Conservation (phyloP, 2,113 vertebrate genomes). For the Carassius auratus region DNA sequence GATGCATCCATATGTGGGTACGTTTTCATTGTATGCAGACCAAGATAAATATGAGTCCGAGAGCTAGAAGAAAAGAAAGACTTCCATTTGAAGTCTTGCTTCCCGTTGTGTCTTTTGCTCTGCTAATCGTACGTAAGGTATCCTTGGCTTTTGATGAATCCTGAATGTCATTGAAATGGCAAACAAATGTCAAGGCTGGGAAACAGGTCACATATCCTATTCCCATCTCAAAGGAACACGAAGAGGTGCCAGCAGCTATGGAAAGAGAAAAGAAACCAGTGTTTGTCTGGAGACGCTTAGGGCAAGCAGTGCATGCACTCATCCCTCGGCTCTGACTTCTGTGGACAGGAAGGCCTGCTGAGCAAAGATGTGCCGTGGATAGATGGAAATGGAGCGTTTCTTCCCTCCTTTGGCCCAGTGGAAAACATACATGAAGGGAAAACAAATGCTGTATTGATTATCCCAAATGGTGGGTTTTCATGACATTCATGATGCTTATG, state of each 20-base stretch:
- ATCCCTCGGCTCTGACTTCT: constrained; percentile 20
- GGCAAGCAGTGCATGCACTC: constrained; percentile 8
- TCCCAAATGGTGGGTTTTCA: not conserved
- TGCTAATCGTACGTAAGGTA: constrained; percentile 31
- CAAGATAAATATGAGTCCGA: constrained; percentile 1
- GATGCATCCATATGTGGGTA: constrained; percentile 39
- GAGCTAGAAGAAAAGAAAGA: constrained; percentile 25
- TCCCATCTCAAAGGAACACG: constrained; percentile 40
- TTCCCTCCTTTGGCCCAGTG: constrained; percentile 35
- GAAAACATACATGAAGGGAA: constrained; percentile 28
- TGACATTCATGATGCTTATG: not conserved
- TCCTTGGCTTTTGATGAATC: constrained; percentile 46
- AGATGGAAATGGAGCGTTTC: constrained; percentile 50
- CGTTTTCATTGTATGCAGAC: constrained; percentile 25
- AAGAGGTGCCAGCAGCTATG: constrained; percentile 39
- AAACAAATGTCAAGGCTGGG: constrained; percentile 47
- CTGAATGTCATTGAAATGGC: constrained; percentile 41
- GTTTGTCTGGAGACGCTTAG: constrained; percentile 41
- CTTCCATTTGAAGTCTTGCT: constrained; percentile 40
- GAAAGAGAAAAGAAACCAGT: constrained; percentile 39
- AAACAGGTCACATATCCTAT: constrained; percentile 53
- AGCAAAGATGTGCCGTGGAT: constrained; percentile 26
- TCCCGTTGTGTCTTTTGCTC: constrained; percentile 24
- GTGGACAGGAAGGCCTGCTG: constrained; percentile 45
- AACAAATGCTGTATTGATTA: constrained; percentile 8